Base-by-base conservation (phyloP, 2,797 vertebrate species). In the Microcaecilia unicolor region DNA sequence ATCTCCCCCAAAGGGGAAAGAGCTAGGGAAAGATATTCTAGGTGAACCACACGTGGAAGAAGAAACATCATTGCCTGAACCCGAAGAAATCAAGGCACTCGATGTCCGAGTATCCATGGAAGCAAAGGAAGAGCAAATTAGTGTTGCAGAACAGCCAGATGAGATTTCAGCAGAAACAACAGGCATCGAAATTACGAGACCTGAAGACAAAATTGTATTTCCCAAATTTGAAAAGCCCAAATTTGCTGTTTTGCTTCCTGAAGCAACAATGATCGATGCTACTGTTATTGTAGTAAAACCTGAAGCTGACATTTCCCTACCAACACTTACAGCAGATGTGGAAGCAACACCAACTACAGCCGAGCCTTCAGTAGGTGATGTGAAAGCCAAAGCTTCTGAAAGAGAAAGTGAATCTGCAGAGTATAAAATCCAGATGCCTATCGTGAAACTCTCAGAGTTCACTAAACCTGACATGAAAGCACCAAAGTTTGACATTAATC, bases 381-480 rank as follows among this genome's bases (percentile, higher is more conserved):
- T 18, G 37, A 55, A 41, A 17, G 49, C 42, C 61, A 20, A 15
- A 19, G 6, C 14, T 11, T 2, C 1, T 9, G 12, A 36, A 38
- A n/a, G 32, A 28, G 9, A 16, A 14, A 4, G 10, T 5, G 44
- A 59, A 20, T 4, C 29, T 25, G 7, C 42, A 1, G 53, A 34
- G 26, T 47, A 44, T 29, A 33, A 12, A 8, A 34, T 43, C 6
- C 43, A 47, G 17, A 61, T n/a, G n/a, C n/a, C n/a, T n/a, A n/a
- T n/a, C n/a, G n/a, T n/a, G n/a, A n/a, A n/a, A n/a, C n/a, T n/a
- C n/a, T n/a, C n/a, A n/a, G n/a, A n/a, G n/a, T n/a, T n/a, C 31
- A 56, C 22, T 22, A 59, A 64, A 32, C 46, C 61, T 47, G 63
- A 62, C 20, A 33, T 69, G 58, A 61, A 68, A 47, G 64, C 49